phyloP scores from a whole-genome alignment of 1,140 invertebrate genomes.

The Trachymyrmex cornetzi region DNA sequence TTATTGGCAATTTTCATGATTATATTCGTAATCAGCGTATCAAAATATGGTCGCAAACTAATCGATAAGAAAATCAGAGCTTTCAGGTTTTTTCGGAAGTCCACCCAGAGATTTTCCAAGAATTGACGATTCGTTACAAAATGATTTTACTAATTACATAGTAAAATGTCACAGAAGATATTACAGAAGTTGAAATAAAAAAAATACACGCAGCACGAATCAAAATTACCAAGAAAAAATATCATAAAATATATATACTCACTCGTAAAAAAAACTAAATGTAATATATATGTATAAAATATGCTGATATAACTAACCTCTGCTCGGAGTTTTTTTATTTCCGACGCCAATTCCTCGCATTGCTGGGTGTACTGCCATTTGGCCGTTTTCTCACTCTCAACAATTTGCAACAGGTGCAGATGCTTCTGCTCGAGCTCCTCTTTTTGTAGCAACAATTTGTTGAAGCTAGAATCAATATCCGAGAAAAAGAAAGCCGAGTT shows the following conservation, averaged over 20 bases:
- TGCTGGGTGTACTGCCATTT: conserved; percentile 98
- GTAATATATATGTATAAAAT: neutral
- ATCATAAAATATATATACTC: conserved; percentile 13
- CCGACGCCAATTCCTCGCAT: conserved; percentile 95
- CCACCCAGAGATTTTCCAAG: neutral
- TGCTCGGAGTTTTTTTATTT: conserved; percentile 95
- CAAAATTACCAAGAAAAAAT: neutral
- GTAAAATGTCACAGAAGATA: neutral
- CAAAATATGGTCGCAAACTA: too few relatives aligned
- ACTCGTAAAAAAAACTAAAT: too few relatives aligned
- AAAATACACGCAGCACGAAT: neutral
- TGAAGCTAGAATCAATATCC: conserved; percentile 91
- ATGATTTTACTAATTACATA: neutral
- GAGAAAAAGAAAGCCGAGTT: conserved; percentile 2
- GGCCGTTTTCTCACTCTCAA: conserved; percentile 96
- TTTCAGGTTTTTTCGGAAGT: too few relatives aligned
- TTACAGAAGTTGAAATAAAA: conserved; percentile 12
- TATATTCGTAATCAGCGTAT: too few relatives aligned
- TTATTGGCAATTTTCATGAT: too few relatives aligned
- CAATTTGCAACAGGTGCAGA: conserved; percentile 95
- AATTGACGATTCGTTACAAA: neutral
- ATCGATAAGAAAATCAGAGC: too few relatives aligned
- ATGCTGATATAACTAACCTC: conserved; percentile 89
- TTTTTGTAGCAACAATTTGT: conserved; percentile 95
- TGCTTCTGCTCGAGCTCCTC: conserved; percentile 98